Evolutionary conservation across 2,888 invertebrate genomes (phyloP).

Genomic region (Platycheirus albimanus): DNA sequence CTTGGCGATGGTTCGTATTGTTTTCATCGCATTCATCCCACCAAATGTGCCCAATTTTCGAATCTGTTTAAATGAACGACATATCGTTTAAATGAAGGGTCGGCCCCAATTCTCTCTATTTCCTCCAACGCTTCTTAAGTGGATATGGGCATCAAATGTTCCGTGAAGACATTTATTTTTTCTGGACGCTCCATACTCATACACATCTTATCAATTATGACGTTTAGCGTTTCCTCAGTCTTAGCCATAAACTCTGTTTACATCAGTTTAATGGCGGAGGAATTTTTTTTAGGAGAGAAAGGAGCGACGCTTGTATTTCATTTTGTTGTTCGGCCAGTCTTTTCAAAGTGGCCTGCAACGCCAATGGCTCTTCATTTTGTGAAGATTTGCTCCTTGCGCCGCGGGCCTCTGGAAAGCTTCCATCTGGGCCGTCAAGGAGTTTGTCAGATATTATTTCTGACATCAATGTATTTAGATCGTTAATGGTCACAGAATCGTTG

Average conservation of each 20-base stretch:
- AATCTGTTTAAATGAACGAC: background rate
- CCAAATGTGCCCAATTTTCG: slow-evolving; percentile 5
- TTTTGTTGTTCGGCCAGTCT: too few relatives aligned
- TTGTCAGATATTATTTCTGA: background rate
- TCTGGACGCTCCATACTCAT: too few relatives aligned
- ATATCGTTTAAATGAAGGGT: background rate
- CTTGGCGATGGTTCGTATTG: background rate
- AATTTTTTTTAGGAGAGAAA: background rate
- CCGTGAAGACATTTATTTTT: background rate
- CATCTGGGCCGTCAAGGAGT: background rate
- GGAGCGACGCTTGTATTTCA: background rate
- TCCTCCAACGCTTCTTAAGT: background rate
- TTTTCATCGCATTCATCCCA: background rate
- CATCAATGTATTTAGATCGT: background rate
- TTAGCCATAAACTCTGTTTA: background rate
- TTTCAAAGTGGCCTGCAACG: too few relatives aligned
- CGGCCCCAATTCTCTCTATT: background rate
- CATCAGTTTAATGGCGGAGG: too few relatives aligned
- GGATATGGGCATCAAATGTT: background rate
- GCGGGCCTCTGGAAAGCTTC: too few relatives aligned
- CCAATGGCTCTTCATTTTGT: too few relatives aligned
- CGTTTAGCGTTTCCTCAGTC: background rate
- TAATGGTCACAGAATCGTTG: background rate
- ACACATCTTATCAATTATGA: background rate
- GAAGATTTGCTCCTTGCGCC: background rate